These are phyloP conservation scores for Lethocerus indicus DNA, from an alignment of 1,140 invertebrate species.

Conservation along the genomic window DNA sequence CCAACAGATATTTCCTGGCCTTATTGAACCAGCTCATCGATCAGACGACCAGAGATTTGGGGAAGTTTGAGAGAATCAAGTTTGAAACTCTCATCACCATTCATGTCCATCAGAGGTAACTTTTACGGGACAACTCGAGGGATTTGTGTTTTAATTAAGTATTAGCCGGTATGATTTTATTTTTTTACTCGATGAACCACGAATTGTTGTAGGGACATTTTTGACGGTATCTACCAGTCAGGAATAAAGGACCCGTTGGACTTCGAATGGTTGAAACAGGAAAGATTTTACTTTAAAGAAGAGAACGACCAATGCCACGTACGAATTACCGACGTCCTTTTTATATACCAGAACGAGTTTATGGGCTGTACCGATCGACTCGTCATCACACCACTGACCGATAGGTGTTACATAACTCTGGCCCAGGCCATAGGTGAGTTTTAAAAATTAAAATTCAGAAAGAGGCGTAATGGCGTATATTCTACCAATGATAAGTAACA, in stretches of 20 bases:
- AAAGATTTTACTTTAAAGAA: slow-evolving; percentile 72
- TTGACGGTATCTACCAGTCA: slow-evolving; percentile 49
- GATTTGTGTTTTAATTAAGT: slow-evolving; percentile 6
- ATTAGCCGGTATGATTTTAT: neutral
- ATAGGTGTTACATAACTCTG: slow-evolving; percentile 84
- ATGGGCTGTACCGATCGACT: slow-evolving; percentile 77
- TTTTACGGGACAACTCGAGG: slow-evolving; percentile 18
- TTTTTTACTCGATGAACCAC: too few species aligned
- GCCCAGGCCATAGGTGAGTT: slow-evolving; percentile 57
- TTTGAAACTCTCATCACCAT: slow-evolving; percentile 89
- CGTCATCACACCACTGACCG: slow-evolving; percentile 81
- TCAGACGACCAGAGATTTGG: slow-evolving; percentile 70
- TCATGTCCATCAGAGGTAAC: slow-evolving; percentile 86
- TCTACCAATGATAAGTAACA: too few species aligned
- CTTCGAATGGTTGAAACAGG: slow-evolving; percentile 88
- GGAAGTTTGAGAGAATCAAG: slow-evolving; percentile 61
- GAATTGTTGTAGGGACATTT: slow-evolving; percentile 46
- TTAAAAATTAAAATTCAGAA: neutral
- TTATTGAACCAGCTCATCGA: slow-evolving; percentile 71
- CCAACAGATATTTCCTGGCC: slow-evolving; percentile 66
- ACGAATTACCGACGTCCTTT: slow-evolving; percentile 77
- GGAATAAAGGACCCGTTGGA: slow-evolving; percentile 50
- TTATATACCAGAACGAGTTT: slow-evolving; percentile 86
- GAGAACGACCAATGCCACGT: slow-evolving; percentile 65
- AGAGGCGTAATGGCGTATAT: neutral